Conservation (phyloP, 1,140 invertebrate species). For the Heliconius nattereri region DNA sequence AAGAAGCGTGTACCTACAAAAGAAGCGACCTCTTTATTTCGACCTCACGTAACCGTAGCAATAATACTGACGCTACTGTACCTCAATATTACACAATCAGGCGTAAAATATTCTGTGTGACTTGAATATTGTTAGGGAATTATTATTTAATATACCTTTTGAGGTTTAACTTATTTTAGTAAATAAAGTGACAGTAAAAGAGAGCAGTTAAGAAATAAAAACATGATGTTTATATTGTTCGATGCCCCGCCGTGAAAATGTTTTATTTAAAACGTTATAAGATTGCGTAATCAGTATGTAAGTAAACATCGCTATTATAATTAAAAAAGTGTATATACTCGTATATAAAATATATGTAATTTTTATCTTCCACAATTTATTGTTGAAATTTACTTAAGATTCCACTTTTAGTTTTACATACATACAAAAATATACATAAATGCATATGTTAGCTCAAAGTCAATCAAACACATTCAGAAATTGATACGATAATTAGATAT, state of each 20-base stretch:
- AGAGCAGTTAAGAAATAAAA: background rate
- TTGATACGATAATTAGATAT: background rate
- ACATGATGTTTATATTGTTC: background rate
- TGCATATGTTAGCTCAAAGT: background rate
- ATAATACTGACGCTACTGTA: conserved; percentile 4
- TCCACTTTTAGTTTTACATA: too few relatives aligned
- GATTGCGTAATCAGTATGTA: too few relatives aligned
- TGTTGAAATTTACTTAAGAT: too few relatives aligned
- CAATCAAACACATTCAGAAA: background rate
- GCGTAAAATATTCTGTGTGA: conserved; percentile 8
- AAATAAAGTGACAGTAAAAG: background rate
- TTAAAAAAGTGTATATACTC: too few relatives aligned
- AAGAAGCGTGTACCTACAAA: background rate
- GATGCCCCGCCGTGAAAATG: background rate
- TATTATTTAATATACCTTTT: background rate
- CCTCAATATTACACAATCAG: background rate
- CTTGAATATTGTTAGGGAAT: conserved; percentile 1
- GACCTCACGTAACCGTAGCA: conserved; percentile 18
- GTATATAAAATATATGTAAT: too few relatives aligned
- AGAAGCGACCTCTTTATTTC: conserved; percentile 15
- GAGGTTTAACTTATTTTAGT: too few relatives aligned
- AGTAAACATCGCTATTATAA: too few relatives aligned
- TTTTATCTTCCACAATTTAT: too few relatives aligned
- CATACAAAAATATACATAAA: background rate
- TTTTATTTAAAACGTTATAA: background rate